These are phyloP conservation scores for Drosophila paramelanica DNA, from an alignment of 2,888 invertebrate species.

Conservation along the genomic window DNA sequence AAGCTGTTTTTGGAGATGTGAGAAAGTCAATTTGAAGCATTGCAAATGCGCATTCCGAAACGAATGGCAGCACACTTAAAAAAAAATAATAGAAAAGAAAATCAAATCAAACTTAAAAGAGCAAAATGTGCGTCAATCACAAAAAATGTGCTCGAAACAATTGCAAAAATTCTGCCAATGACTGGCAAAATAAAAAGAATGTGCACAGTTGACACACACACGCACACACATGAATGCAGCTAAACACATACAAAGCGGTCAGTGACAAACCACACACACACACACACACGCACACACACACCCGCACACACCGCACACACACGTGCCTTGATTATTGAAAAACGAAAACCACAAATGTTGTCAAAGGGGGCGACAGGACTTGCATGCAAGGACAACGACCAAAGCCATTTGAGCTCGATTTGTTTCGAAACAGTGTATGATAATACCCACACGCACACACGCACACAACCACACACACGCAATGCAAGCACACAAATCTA, in stretches of 20 bases:
- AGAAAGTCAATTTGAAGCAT: conserved; percentile 13
- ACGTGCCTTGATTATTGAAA: conserved; percentile 61
- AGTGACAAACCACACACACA: conserved; percentile 37
- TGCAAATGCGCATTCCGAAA: not conserved
- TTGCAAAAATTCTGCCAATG: conserved; percentile 27
- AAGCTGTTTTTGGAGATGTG: conserved; percentile 4
- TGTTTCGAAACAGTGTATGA: conserved; percentile 56
- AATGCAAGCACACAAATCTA: conserved; percentile 29
- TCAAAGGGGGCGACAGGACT: conserved; percentile 11
- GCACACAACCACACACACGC: conserved; percentile 3
- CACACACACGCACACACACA: conserved; percentile 7
- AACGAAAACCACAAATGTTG: conserved; percentile 56
- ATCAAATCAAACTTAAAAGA: not conserved
- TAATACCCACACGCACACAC: conserved; percentile 37
- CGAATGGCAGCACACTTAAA: not conserved
- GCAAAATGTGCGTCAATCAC: conserved; percentile 14
- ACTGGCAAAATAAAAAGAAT: conserved; percentile 1
- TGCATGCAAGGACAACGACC: conserved; percentile 36
- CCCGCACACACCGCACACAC: conserved; percentile 12
- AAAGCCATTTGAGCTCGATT: conserved; percentile 70
- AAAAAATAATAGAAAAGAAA: not conserved
- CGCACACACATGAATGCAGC: conserved; percentile 11
- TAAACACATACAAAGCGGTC: conserved; percentile 10
- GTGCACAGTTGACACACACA: conserved; percentile 17
- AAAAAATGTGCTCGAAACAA: conserved; percentile 18